A percentile compares a stretch with the other conserved stretches of the same genome.
These are phyloP conservation scores for Troides helena DNA, from an alignment of 2,888 invertebrate genomes.

Conservation along the genomic window DNA sequence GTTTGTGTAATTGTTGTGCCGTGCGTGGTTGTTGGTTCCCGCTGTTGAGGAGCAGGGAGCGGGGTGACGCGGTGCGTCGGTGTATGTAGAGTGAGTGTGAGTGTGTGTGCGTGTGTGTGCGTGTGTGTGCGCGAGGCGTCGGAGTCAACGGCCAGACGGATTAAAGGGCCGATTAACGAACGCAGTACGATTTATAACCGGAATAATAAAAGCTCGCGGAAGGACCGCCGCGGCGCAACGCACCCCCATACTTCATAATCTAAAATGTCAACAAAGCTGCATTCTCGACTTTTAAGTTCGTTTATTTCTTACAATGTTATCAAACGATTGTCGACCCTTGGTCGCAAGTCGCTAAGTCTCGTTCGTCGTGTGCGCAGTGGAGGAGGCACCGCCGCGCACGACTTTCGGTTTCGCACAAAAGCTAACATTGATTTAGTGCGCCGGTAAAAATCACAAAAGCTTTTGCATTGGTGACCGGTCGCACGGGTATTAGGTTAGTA, in stretches of 20 bases:
- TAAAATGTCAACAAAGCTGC: slow-evolving; percentile 57
- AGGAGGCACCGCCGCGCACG: slow-evolving; percentile 33
- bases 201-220: slow-evolving; percentile 71
- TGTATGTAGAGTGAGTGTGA: slow-evolving; percentile 12
- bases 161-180: slow-evolving; percentile 77
- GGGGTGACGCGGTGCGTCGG: slow-evolving; percentile 24
- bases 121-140: slow-evolving; percentile 37
- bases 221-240: slow-evolving; percentile 47
- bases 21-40: too few species aligned
- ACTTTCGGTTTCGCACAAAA: slow-evolving; percentile 80
- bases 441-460: slow-evolving; percentile 53
- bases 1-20: too few species aligned
- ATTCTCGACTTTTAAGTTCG: slow-evolving; percentile 32
- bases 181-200: slow-evolving; percentile 74
- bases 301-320: slow-evolving; percentile 37
- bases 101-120: neutral
- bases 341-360: neutral
- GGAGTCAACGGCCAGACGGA: slow-evolving; percentile 77
- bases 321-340: slow-evolving; percentile 11
- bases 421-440: slow-evolving; percentile 58
- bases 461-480: slow-evolving; percentile 58
- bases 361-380: neutral
- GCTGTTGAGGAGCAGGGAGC: neutral
- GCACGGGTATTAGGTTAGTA: slow-evolving; percentile 53
- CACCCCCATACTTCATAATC: slow-evolving; percentile 31